Evolutionary conservation across 2,888 invertebrate genomes (phyloP).

Genomic region (Chesias legatella): DNA sequence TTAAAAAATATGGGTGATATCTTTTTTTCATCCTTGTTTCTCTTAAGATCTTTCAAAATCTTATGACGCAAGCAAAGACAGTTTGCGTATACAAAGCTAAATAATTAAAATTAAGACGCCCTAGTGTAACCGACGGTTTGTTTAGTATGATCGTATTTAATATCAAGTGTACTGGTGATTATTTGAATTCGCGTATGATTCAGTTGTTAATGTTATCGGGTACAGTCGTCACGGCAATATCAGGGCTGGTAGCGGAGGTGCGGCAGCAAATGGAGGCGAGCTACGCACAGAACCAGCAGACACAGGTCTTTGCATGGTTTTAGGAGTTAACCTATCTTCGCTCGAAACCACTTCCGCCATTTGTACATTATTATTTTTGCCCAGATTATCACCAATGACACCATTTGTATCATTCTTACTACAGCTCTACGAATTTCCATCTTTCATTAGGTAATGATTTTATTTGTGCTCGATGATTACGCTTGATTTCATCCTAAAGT

Average conservation of each 20-base stretch:
- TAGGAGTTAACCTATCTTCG: slow-evolving; percentile 13
- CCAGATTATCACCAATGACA: too few relatives aligned
- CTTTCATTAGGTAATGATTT: too few relatives aligned
- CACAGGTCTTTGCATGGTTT: slow-evolving; percentile 76
- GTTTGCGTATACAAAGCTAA: too few relatives aligned
- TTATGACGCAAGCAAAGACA: background rate
- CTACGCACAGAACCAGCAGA: slow-evolving; percentile 71
- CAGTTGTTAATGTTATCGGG: slow-evolving; percentile 48
- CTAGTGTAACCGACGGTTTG: too few relatives aligned
- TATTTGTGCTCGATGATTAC: too few relatives aligned
- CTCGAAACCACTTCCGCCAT: background rate
- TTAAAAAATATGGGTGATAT: background rate
- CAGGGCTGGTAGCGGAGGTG: slow-evolving; percentile 90
- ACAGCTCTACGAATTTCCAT: too few relatives aligned
- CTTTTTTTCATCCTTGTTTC: too few relatives aligned
- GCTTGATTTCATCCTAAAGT: too few relatives aligned
- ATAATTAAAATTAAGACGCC: too few relatives aligned
- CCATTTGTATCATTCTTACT: too few relatives aligned
- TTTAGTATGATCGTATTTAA: background rate
- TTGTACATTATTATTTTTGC: background rate
- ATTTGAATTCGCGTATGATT: slow-evolving; percentile 11
- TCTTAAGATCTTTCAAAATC: background rate
- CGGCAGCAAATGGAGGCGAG: slow-evolving; percentile 85
- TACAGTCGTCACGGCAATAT: slow-evolving; percentile 89
- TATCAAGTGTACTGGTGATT: background rate